Conservation (phyloP, 2,797 vertebrate genomes). For the Furcifer pardalis region DNA sequence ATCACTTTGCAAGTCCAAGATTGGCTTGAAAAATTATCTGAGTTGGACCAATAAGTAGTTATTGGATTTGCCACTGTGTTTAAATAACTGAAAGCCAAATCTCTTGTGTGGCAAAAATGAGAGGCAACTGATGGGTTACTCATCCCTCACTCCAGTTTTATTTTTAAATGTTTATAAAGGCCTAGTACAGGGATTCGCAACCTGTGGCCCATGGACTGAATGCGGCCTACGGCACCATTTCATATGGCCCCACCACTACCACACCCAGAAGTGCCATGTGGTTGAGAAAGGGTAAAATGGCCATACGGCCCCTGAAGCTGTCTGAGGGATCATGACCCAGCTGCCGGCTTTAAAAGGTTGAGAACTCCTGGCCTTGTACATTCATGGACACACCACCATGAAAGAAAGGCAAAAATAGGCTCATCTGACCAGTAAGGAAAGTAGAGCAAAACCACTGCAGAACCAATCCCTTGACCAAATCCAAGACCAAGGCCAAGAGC, state of each 20-base stretch:
- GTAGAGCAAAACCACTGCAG: not conserved
- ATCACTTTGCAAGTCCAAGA: not conserved
- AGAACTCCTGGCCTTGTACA: too few species aligned
- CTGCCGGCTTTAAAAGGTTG: too few species aligned
- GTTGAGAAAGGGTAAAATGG: too few species aligned
- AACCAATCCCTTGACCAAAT: conserved; percentile 15
- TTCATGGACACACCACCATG: conserved; percentile 7
- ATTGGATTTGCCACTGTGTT: not conserved
- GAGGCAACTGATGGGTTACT: not conserved
- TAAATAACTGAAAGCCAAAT: not conserved
- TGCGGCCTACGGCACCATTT: too few species aligned
- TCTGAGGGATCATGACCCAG: too few species aligned
- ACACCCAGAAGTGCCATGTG: too few species aligned
- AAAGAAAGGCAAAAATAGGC: not conserved
- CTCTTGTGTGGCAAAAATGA: not conserved
- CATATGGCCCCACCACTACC: too few species aligned
- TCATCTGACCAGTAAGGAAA: not conserved
- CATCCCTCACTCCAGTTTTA: not conserved
- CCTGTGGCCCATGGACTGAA: too few species aligned
- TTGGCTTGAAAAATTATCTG: not conserved
- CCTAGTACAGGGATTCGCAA: too few species aligned
- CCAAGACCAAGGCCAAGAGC: conserved; percentile 1
- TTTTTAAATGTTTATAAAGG: conserved; percentile 26
- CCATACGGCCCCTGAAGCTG: too few species aligned
- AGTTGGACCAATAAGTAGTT: not conserved